A percentile compares a stretch with the other conserved stretches of the same genome.
phyloP scores from a whole-genome alignment of 1,140 invertebrate genomes.

The Neelides sp. region DNA sequence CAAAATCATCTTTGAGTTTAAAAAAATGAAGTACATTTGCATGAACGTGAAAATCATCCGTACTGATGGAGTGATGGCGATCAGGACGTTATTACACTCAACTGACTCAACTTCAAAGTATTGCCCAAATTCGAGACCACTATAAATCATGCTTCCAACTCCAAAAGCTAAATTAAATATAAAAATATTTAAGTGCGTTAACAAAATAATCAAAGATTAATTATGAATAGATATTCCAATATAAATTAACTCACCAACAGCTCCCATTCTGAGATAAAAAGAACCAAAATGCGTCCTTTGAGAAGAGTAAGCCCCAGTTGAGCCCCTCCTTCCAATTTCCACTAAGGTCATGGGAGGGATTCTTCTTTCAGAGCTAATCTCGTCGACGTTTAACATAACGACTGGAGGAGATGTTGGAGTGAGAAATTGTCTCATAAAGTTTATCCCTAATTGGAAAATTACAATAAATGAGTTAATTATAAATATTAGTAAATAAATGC shows the following conservation, averaged over 20 bases:
- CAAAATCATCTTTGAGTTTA: constrained; percentile 41
- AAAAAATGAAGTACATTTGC: constrained; percentile 56
- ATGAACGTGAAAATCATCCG: constrained; percentile 49
- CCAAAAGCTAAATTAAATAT: constrained; percentile 45
- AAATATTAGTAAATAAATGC: constrained; percentile 35
- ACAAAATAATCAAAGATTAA: too few species aligned
- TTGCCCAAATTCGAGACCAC: constrained; percentile 50
- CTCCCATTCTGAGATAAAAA: constrained; percentile 85
- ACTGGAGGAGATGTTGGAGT: background rate
- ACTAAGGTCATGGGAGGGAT: too few species aligned
- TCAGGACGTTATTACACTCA: constrained; percentile 42
- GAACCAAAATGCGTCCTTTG: constrained; percentile 60
- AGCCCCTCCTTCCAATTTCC: too few species aligned
- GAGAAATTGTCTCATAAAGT: constrained; percentile 15
- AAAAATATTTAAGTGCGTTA: background rate
- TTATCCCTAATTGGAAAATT: constrained; percentile 21
- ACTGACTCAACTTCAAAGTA: constrained; percentile 46
- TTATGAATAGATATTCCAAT: background rate
- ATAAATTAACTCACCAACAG: too few species aligned
- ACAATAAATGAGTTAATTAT: constrained; percentile 2
- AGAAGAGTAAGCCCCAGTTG: too few species aligned
- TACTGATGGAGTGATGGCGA: constrained; percentile 44
- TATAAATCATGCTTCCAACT: constrained; percentile 55
- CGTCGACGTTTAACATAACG: too few species aligned
- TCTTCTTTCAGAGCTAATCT: too few species aligned